Conservation (phyloP, 2,797 vertebrate genomes). For the Channallabes apus region DNA sequence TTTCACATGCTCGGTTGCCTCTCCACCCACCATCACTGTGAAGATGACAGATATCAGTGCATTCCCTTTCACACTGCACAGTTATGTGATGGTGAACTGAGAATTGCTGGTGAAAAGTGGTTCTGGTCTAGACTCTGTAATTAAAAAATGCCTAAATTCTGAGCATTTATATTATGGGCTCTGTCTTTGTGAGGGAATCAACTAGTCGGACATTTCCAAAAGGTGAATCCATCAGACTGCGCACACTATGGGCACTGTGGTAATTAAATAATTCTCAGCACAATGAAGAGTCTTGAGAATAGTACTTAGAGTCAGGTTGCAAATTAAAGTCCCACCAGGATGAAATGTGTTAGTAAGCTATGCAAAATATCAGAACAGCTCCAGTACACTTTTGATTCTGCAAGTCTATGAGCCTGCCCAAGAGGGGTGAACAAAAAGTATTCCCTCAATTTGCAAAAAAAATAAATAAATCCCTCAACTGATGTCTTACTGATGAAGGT, state of each 20-base stretch:
- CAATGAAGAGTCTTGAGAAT: background rate
- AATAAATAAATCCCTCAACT: background rate
- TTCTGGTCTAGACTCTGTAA: background rate
- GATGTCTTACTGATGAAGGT: constrained; percentile 1
- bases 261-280: background rate
- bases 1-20: constrained; percentile 38
- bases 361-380: background rate
- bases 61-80: constrained; percentile 28
- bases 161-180: background rate
- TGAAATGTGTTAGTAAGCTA: background rate
- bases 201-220: background rate
- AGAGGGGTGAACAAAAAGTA: background rate
- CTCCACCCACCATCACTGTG: constrained; percentile 30
- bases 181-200: background rate
- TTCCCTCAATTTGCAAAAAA: background rate
- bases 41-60: constrained; percentile 37
- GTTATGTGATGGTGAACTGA: constrained; percentile 32
- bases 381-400: background rate
- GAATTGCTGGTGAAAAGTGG: constrained; percentile 14
- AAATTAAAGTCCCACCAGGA: background rate
- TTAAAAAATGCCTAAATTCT: constrained; percentile 32
- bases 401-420: background rate
- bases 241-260: background rate
- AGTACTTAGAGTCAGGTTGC: background rate
- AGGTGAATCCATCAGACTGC: constrained; percentile 17